Percentiles rank a stretch among this genome's conserved stretches.
These are phyloP conservation scores for Drosophila monieri DNA, from an alignment of 2,888 invertebrate species.

Conservation along the genomic window DNA sequence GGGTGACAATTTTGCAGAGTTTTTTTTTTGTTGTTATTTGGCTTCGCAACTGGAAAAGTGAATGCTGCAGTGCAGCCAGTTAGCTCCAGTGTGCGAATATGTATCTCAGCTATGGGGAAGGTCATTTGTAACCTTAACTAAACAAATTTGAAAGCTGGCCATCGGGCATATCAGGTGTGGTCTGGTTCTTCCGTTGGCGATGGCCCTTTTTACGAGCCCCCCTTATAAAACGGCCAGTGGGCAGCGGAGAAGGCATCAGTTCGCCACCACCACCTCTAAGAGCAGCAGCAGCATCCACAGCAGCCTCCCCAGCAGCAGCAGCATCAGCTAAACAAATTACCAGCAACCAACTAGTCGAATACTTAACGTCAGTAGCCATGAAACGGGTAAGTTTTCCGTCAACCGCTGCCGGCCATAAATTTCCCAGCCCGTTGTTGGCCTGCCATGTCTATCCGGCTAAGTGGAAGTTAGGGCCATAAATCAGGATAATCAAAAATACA, in stretches of 20 bases:
- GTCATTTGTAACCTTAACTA: conserved; percentile 80
- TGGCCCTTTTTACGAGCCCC: conserved; percentile 25
- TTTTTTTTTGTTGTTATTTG: not conserved
- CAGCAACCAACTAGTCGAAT: conserved; percentile 56
- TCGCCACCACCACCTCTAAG: conserved; percentile 31
- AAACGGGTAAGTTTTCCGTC: conserved; percentile 64
- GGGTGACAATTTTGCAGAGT: conserved; percentile 38
- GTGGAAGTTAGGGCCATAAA: conserved; percentile 44
- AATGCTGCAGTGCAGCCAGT: conserved; percentile 62
- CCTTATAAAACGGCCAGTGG: conserved; percentile 60
- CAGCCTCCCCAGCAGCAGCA: conserved; percentile 22
- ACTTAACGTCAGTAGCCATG: conserved; percentile 65
- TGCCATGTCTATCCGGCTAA: conserved; percentile 47
- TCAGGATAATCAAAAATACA: conserved; percentile 59
- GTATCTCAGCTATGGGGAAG: conserved; percentile 51
- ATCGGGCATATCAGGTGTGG: conserved; percentile 66
- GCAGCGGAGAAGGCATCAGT: conserved; percentile 54
- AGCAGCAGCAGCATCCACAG: conserved; percentile 23
- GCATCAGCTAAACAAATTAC: conserved; percentile 46
- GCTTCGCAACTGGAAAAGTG: conserved; percentile 52
- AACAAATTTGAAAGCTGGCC: conserved; percentile 77
- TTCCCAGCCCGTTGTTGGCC: conserved; percentile 26
- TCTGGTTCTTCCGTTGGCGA: conserved; percentile 59
- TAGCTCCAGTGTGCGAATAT: conserved; percentile 31
- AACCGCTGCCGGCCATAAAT: conserved; percentile 54